phyloP scores from a whole-genome alignment of 2,797 vertebrate genomes.

The Alca torda region DNA sequence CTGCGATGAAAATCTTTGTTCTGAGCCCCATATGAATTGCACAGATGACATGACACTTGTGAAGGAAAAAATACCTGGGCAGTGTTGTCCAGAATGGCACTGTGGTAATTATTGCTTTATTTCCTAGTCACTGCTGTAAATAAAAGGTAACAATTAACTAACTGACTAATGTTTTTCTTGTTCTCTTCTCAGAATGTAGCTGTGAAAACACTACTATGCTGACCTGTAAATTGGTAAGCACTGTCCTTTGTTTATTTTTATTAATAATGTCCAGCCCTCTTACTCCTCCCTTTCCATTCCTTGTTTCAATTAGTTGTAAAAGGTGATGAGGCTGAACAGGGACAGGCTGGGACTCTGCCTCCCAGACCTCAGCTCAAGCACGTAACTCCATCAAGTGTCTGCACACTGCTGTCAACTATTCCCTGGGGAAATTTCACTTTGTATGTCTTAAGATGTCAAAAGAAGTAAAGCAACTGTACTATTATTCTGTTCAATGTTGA shows the following conservation, averaged over 20 bases:
- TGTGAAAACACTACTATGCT: constrained; percentile 84
- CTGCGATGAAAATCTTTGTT: constrained; percentile 90
- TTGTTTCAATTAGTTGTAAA: not conserved
- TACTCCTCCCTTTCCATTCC: not conserved
- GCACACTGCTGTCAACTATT: not conserved
- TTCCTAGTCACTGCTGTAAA: not conserved
- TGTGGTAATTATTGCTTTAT: constrained; percentile 85
- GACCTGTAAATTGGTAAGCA: constrained; percentile 89
- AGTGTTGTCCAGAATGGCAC: constrained; percentile 89
- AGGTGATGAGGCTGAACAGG: not conserved
- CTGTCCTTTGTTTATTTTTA: not conserved
- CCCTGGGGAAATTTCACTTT: not conserved
- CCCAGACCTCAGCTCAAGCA: not conserved
- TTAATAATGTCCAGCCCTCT: not conserved
- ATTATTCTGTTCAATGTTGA: not conserved
- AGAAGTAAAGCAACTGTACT: not conserved
- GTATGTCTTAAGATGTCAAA: not conserved
- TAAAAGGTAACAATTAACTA: not conserved
- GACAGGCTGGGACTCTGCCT: not conserved
- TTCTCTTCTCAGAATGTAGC: constrained; percentile 84
- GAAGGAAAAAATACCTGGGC: constrained; percentile 79
- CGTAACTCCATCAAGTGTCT: not conserved
- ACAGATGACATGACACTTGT: constrained; percentile 83
- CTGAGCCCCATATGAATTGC: constrained; percentile 81
- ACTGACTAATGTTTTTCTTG: not conserved